phyloP scores from a whole-genome alignment of 2,888 invertebrate genomes.

The Phortica okadai region DNA sequence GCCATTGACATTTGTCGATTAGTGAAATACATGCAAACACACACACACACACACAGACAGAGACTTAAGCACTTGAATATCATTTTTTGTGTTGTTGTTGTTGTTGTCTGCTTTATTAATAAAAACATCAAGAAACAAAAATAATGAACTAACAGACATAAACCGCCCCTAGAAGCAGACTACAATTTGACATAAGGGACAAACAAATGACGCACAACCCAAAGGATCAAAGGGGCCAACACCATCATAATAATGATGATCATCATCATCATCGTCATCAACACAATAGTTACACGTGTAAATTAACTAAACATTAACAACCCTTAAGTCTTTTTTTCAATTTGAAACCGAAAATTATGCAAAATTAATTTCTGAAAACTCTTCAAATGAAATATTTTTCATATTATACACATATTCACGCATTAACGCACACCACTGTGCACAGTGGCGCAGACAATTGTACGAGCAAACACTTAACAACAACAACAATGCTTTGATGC shows the following conservation, averaged over 20 bases:
- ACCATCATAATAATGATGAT: too few relatives aligned
- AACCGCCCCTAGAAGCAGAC: conserved; percentile 54
- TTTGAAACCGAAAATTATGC: conserved; percentile 15
- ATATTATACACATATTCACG: not conserved
- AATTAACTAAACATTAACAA: conserved; percentile 33
- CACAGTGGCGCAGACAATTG: not conserved
- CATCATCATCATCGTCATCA: not conserved
- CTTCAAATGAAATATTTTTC: not conserved
- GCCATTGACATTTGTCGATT: conserved; percentile 13
- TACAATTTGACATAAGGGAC: conserved; percentile 34
- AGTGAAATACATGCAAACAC: not conserved
- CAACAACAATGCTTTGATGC: too few relatives aligned
- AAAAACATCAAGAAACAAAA: conserved; percentile 58
- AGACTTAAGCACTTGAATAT: not conserved
- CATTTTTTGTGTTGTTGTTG: conserved; percentile 1
- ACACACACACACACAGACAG: not conserved
- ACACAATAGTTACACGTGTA: conserved; percentile 53
- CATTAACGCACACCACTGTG: not conserved
- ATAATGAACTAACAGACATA: not conserved
- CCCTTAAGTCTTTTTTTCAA: conserved; percentile 4
- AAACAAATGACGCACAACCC: too few relatives aligned
- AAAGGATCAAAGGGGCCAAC: too few relatives aligned
- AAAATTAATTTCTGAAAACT: not conserved
- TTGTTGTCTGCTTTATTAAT: conserved; percentile 52
- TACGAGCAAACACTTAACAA: too few relatives aligned